Percentiles rank a stretch among this genome's conserved stretches.
These are phyloP conservation scores for Pecten maximus DNA, from an alignment of 2,888 invertebrate genomes.

Conservation along the genomic window DNA sequence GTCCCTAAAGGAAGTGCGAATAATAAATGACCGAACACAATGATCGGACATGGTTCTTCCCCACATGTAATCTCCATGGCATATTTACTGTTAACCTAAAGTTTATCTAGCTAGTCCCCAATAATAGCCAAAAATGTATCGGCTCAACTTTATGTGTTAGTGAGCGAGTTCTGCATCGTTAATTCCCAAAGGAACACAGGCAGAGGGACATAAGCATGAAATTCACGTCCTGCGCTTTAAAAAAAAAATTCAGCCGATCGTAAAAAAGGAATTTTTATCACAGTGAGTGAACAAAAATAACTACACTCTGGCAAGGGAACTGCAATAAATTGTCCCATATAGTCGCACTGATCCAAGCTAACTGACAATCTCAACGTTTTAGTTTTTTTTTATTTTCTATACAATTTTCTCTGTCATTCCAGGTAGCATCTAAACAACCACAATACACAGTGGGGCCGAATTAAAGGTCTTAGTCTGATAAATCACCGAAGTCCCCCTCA, in stretches of 20 bases:
- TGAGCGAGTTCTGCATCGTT: constrained; percentile 6
- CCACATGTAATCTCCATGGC: constrained; percentile 22
- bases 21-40: neutral
- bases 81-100: neutral
- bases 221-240: constrained; percentile 10
- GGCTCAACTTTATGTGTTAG: constrained; percentile 20
- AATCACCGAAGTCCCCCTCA: constrained; percentile 51
- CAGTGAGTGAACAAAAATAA: constrained; percentile 17
- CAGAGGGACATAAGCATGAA: constrained; percentile 11
- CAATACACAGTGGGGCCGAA: constrained; percentile 48
- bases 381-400: constrained; percentile 22
- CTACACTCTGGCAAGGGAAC: neutral
- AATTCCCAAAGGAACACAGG: constrained; percentile 7
- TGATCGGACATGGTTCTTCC: neutral
- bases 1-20: neutral
- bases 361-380: constrained; percentile 23
- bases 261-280: constrained; percentile 31
- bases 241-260: neutral
- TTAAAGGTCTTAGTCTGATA: constrained; percentile 59
- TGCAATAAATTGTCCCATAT: constrained; percentile 24
- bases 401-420: constrained; percentile 33
- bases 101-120: neutral
- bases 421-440: constrained; percentile 1
- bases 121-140: constrained; percentile 30
- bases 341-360: neutral